Conservation (phyloP, 2,113 vertebrate genomes). For the Psittacula cyanocephala region DNA sequence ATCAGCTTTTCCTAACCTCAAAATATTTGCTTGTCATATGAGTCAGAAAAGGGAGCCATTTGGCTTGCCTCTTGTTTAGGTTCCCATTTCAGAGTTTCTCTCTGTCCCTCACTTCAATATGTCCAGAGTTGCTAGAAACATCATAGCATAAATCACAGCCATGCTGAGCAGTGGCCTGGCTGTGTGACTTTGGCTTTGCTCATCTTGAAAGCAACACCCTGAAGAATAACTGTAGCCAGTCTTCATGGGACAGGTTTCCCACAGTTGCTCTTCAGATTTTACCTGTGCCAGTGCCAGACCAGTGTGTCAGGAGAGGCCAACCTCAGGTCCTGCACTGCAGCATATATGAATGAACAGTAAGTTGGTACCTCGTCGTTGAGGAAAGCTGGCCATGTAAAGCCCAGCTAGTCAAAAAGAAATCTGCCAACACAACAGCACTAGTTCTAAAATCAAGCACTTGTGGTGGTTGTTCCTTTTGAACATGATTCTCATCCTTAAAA, state of each 20-base stretch:
- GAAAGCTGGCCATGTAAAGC: background rate
- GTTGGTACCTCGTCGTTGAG: background rate
- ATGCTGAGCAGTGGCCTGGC: background rate
- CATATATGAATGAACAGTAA: background rate
- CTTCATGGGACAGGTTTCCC: background rate
- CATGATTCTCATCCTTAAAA: background rate
- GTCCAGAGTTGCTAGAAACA: background rate
- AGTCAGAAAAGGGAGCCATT: background rate
- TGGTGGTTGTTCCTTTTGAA: background rate
- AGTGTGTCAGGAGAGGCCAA: background rate
- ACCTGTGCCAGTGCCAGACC: background rate
- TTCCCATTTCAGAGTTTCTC: background rate
- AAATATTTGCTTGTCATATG: background rate
- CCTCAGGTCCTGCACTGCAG: background rate
- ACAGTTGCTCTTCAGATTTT: fast-evolving
- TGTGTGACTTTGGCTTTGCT: background rate
- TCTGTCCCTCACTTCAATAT: background rate
- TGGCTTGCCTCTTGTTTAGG: background rate
- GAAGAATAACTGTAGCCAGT: background rate
- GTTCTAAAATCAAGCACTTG: background rate
- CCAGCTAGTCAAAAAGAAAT: background rate
- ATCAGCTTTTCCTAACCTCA: background rate
- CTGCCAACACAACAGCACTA: background rate
- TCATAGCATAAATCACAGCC: background rate
- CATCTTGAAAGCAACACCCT: background rate